Base-by-base conservation (phyloP, 2,113 vertebrate genomes). In the Talpa occidentalis region DNA sequence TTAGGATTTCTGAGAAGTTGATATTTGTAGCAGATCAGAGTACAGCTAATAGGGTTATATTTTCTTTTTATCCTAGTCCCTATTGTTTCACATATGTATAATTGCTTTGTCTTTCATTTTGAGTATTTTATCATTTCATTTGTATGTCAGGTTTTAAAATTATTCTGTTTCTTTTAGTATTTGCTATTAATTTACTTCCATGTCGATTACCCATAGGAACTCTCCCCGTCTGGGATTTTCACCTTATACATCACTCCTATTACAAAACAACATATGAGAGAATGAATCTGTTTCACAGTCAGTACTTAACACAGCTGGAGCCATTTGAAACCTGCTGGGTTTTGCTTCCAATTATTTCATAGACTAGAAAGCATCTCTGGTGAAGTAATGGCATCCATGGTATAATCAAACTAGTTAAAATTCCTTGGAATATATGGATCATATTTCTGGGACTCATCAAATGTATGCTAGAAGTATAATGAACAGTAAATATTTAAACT, bases 271-370 rank as follows among this genome's bases (percentile, higher is more conserved):
- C 76, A 64, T 94, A 95, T 85, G 95, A 90, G 95, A 97, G 74
- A 92, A 91, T 1, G 6, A 96, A 97, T 96, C 96, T 97, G 89
- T 85, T 98, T 97, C 85, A 87, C 76, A 97, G 90, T 96, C 94
- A 97, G 94, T 97, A 96, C 95, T 97, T 97, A 97, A 92, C 95
- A 82, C 95, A 96, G 97, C 94, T 79, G 95, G 97, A 98, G 94
- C 91, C 77, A 70, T 98, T 96, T 97, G 96, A 95, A 98, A 98
- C 95, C 97, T 98, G 96, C 96, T 98, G 97, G 91, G 76, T 98
- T 97, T 94, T 98, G 92, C 91, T 98, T 98, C 97, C 97, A 98
- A 97, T 98, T 98, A 98, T 95, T 95, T 94, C 91, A 93, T 96
- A 96, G 95, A 83, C 91, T 97, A 93, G 91, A 98, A 97, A 97